Base-by-base conservation (phyloP, 2,888 invertebrate species). In the Periphyllus acericola region DNA sequence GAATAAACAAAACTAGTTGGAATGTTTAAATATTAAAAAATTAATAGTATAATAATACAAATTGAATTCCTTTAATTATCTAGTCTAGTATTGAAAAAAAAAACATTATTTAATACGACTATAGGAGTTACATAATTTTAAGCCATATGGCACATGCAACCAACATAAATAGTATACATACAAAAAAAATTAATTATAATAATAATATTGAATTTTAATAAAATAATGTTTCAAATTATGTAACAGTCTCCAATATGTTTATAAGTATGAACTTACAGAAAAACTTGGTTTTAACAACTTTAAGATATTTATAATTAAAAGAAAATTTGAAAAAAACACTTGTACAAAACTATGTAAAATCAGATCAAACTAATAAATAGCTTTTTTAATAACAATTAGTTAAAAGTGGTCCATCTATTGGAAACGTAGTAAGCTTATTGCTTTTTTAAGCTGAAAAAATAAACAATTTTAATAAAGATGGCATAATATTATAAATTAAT, bases 351-450 rank as follows among this genome's bases (percentile, higher is more conserved):
- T 25, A 46, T 78, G 68, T 52, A 84, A 40, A n/a, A 36, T 83
- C 68, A 85, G 84, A 85, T 68, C 84, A 78, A 68, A 85, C 55
- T 74, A 32, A 82, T 9, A 66, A 34, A 52, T 84, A 46, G 32
- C n/a, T 78, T 85, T 78, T 85, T 78, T 76, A 83, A 75, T 83
- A 83, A 75, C 32, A 76, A 84, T 60, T 36, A 46, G 68, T 68
- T 5, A 78, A 83, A 46, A 19, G 17, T 25, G 29, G 66, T 76
- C 66, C 21, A 46, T 14, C 14, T 11, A 46, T 76, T 52, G n/a
- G 19, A 3, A 19, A 11, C 0, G 3, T 83, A 32, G 11, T 29
- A n/a, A 60, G 11, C 75, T 83, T 29, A 29, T 68, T 78, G 60
- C 3, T 84, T 85, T 46, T 52, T 85, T 34, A 85, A 68, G n/a